Evolutionary conservation across 2,797 vertebrate genomes (phyloP).

Genomic region (Sparidentex hasta): DNA sequence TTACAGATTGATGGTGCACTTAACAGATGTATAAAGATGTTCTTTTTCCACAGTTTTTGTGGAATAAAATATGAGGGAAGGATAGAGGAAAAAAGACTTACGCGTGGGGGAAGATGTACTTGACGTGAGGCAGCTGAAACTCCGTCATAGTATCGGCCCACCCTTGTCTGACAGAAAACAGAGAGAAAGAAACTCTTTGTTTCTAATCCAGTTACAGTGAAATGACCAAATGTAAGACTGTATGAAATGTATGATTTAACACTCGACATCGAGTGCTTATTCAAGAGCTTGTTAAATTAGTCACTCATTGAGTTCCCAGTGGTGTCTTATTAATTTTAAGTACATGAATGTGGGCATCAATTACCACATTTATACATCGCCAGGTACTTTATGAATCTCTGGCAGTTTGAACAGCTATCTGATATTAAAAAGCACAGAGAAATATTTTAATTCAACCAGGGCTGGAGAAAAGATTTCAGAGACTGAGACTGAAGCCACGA

Average conservation of each 20-base stretch:
- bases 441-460: not conserved
- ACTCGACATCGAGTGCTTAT: not conserved
- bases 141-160: conserved; percentile 92
- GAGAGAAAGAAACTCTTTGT: conserved; percentile 44
- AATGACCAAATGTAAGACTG: conserved; percentile 7
- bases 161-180: conserved; percentile 88
- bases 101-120: conserved; percentile 98
- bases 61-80: conserved; percentile 10
- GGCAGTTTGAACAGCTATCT: not conserved
- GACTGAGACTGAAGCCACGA: not conserved
- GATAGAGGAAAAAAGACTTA: conserved; percentile 79
- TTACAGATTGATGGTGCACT: not conserved
- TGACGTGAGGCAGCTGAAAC: conserved; percentile 94
- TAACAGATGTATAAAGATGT: not conserved
- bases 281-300: conserved; percentile 29
- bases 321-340: not conserved
- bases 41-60: not conserved
- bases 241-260: not conserved
- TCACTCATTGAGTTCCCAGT: not conserved
- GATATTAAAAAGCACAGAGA: not conserved
- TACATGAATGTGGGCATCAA: conserved; percentile 7
- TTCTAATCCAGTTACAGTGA: conserved; percentile 27
- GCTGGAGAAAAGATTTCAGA: not conserved
- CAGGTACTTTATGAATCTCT: not conserved
- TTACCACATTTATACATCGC: not conserved